Percentiles rank a stretch among this genome's conserved stretches.
phyloP scores from a whole-genome alignment of 2,888 invertebrate species.

The Catocala fraxini region DNA sequence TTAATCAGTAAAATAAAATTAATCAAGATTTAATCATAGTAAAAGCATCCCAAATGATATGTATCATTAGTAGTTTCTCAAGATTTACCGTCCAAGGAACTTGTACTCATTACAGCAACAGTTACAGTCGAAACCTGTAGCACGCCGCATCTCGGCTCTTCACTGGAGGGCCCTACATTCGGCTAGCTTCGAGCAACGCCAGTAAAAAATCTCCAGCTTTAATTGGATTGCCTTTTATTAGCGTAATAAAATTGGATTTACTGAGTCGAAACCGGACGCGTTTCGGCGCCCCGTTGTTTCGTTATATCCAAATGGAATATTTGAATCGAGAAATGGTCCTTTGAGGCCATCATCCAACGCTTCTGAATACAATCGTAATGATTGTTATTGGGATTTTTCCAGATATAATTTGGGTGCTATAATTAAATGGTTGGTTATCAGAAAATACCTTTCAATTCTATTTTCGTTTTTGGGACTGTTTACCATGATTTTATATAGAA shows the following conservation, averaged over 20 bases:
- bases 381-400: slow-evolving; percentile 42
- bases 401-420: slow-evolving; percentile 25
- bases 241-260: slow-evolving; percentile 84
- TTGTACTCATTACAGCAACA: slow-evolving; percentile 59
- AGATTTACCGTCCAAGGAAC: slow-evolving; percentile 34
- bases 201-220: slow-evolving; percentile 80
- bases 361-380: slow-evolving; percentile 46
- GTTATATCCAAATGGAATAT: slow-evolving; percentile 66
- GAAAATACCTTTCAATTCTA: slow-evolving; percentile 18
- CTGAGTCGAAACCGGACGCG: slow-evolving; percentile 68
- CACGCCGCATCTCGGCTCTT: slow-evolving; percentile 58
- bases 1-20: slow-evolving; percentile 15
- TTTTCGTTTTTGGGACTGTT: not conserved
- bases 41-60: slow-evolving; percentile 49
- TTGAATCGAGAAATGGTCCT: slow-evolving; percentile 52
- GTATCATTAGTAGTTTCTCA: slow-evolving; percentile 42
- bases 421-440: slow-evolving; percentile 31
- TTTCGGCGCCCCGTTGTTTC: slow-evolving; percentile 67
- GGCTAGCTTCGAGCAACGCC: slow-evolving; percentile 60
- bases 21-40: slow-evolving; percentile 41
- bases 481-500: too few relatives aligned
- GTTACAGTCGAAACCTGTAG: slow-evolving; percentile 69
- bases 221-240: slow-evolving; percentile 86
- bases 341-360: slow-evolving; percentile 51
- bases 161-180: slow-evolving; percentile 66